Conservation (phyloP, 2,113 vertebrate species). For the Phalacrocorax aristotelis region DNA sequence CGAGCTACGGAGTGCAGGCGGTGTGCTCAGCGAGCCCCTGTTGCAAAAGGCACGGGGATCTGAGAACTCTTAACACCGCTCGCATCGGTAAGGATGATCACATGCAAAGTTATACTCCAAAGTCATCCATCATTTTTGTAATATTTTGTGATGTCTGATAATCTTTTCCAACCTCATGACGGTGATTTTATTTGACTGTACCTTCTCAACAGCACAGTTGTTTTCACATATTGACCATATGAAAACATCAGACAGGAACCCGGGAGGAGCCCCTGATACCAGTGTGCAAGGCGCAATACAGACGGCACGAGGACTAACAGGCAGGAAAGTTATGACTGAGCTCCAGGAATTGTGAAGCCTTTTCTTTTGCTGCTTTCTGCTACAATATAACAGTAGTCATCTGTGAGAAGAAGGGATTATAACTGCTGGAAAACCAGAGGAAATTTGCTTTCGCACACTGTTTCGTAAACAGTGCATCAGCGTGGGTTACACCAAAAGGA, state of each 20-base stretch:
- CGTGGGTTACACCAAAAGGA: neutral
- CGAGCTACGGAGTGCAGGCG: accelerated
- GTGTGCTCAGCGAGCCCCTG: neutral
- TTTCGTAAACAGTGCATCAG: neutral
- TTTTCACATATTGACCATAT: neutral
- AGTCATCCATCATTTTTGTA: neutral
- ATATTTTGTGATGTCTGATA: neutral
- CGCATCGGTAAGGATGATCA: neutral
- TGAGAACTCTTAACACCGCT: neutral
- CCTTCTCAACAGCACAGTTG: neutral
- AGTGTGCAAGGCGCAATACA: neutral
- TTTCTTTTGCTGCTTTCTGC: neutral
- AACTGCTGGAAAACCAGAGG: neutral
- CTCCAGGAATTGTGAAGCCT: neutral
- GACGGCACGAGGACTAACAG: neutral
- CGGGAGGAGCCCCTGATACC: neutral
- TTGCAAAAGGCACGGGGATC: neutral
- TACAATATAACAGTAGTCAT: neutral
- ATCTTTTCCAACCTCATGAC: neutral
- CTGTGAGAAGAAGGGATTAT: neutral
- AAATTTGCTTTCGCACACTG: neutral
- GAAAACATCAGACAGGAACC: neutral
- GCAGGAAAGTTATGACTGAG: neutral
- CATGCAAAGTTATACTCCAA: neutral
- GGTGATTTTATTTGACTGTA: neutral